A percentile compares a stretch with the other conserved stretches of the same genome.
phyloP scores from a whole-genome alignment of 1,140 invertebrate species.

The Aphelinus certus region DNA sequence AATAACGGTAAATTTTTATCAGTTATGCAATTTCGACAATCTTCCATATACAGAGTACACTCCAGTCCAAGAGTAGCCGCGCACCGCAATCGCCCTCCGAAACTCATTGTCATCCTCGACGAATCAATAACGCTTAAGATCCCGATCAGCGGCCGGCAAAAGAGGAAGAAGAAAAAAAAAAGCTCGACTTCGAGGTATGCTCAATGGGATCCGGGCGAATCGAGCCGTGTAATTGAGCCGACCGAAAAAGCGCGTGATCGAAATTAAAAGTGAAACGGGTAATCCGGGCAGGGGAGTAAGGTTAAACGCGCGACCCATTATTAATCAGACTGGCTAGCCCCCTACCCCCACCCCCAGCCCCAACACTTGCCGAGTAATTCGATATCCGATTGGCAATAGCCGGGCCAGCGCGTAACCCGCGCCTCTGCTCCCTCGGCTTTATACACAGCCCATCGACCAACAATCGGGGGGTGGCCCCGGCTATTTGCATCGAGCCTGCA shows the following conservation, averaged over 20 bases:
- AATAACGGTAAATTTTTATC: too few relatives aligned
- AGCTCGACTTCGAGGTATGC: too few relatives aligned
- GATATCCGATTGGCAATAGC: conserved; percentile 35
- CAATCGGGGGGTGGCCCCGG: conserved; percentile 1
- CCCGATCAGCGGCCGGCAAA: too few relatives aligned
- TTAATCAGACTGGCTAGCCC: conserved; percentile 7
- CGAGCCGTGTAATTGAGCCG: too few relatives aligned
- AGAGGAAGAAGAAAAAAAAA: too few relatives aligned
- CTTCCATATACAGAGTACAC: too few relatives aligned
- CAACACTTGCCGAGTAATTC: conserved; percentile 26
- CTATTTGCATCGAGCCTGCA: conserved; percentile 26
- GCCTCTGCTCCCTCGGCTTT: neutral
- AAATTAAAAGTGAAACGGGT: conserved; percentile 32
- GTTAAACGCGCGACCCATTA: conserved; percentile 22
- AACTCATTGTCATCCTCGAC: too few relatives aligned
- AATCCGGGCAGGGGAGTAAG: conserved; percentile 6
- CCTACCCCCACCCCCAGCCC: conserved; percentile 2
- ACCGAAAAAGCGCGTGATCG: neutral
- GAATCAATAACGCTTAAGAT: too few relatives aligned
- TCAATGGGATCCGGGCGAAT: too few relatives aligned
- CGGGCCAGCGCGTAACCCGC: conserved; percentile 21
- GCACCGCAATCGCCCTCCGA: too few relatives aligned
- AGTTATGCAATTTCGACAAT: too few relatives aligned
- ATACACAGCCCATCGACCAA: conserved; percentile 22
- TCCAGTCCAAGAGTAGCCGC: too few relatives aligned